phyloP scores from a whole-genome alignment of 2,888 invertebrate species.

The Orthonychiurus folsomi region DNA sequence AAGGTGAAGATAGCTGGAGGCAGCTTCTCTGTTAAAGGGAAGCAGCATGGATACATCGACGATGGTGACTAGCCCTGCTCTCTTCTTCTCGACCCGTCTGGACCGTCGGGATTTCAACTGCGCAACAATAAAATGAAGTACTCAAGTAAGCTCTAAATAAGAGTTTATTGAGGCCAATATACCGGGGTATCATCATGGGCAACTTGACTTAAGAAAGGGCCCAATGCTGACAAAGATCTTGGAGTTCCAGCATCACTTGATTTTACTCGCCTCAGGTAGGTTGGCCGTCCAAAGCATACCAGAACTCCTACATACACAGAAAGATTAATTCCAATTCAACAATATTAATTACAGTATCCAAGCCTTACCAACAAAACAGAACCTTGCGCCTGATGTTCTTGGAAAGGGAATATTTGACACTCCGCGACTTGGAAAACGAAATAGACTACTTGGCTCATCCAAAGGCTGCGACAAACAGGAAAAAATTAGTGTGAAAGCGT shows the following conservation, averaged over 20 bases:
- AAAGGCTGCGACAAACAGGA: slow-evolving; percentile 15
- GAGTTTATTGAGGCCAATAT: slow-evolving; percentile 1
- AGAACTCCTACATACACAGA: slow-evolving; percentile 51
- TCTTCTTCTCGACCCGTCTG: slow-evolving; percentile 40
- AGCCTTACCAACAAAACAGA: slow-evolving; percentile 69
- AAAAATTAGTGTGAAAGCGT: neutral
- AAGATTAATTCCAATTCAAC: slow-evolving; percentile 11
- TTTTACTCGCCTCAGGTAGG: slow-evolving; percentile 57
- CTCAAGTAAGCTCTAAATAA: too few relatives aligned
- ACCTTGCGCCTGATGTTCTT: slow-evolving; percentile 83
- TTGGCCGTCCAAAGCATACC: slow-evolving; percentile 73
- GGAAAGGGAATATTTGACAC: slow-evolving; percentile 82
- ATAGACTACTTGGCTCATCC: slow-evolving; percentile 35
- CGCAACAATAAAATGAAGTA: neutral
- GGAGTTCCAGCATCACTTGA: slow-evolving; percentile 66
- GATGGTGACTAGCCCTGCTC: slow-evolving; percentile 56
- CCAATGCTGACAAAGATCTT: slow-evolving; percentile 64
- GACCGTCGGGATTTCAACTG: slow-evolving; percentile 15
- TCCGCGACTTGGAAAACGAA: slow-evolving; percentile 42
- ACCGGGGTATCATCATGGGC: slow-evolving; percentile 15
- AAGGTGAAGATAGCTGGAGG: slow-evolving; percentile 58
- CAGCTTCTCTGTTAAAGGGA: slow-evolving; percentile 68
- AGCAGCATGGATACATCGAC: slow-evolving; percentile 68
- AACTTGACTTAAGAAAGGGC: slow-evolving; percentile 42
- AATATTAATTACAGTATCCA: slow-evolving; percentile 10